Percentiles rank a stretch among this genome's conserved stretches.
phyloP scores from a whole-genome alignment of 30 jellyfish, hydroid and myxozoan genomes.

The Pseudorhiza aurosa region DNA sequence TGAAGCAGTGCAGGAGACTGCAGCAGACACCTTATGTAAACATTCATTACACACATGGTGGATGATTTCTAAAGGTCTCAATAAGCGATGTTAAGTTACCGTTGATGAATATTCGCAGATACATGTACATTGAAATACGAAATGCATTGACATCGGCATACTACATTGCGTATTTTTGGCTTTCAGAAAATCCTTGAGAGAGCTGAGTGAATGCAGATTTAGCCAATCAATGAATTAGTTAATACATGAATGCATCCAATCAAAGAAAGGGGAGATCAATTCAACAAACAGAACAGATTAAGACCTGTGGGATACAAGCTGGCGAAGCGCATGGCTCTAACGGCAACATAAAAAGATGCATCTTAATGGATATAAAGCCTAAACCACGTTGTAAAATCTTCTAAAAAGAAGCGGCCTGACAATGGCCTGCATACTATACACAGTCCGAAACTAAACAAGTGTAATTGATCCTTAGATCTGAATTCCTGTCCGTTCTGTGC shows the following conservation, averaged over 20 bases:
- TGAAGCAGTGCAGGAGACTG: too few species aligned
- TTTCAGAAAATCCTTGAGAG: slow-evolving; percentile 28
- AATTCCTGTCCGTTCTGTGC: slow-evolving; percentile 68
- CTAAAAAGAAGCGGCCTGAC: slow-evolving; percentile 65
- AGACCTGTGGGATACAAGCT: slow-evolving; percentile 54
- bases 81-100: not conserved
- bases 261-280: slow-evolving; percentile 51
- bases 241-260: slow-evolving; percentile 17
- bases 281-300: slow-evolving; percentile 47
- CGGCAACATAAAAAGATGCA: slow-evolving; percentile 64
- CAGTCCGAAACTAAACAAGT: slow-evolving; percentile 70
- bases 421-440: slow-evolving; percentile 62
- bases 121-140: slow-evolving; percentile 2
- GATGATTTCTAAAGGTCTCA: not conserved
- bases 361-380: slow-evolving; percentile 58
- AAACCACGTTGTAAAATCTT: slow-evolving; percentile 65
- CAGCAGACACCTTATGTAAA: too few species aligned
- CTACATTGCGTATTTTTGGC: slow-evolving; percentile 10
- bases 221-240: slow-evolving; percentile 31
- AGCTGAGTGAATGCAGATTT: slow-evolving; percentile 25
- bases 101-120: not conserved
- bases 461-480: slow-evolving; percentile 58
- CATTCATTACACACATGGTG: not conserved
- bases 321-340: slow-evolving; percentile 61
- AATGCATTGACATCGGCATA: slow-evolving; percentile 9